phyloP scores from a whole-genome alignment of 2,888 invertebrate genomes.

The Pyrrhia umbra region DNA sequence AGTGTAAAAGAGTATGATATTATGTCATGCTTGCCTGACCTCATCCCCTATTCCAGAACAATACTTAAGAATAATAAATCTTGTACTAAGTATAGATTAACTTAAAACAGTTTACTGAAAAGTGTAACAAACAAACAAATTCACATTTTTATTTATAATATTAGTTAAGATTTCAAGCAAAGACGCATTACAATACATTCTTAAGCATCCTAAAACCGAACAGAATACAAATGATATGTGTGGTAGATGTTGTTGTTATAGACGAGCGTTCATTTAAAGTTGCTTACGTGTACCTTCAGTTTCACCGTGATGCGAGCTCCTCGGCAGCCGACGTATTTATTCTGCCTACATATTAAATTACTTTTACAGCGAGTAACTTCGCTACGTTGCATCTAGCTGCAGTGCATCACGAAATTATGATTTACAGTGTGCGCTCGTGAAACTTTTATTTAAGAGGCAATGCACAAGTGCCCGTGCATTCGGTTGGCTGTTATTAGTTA shows the following conservation, averaged over 20 bases:
- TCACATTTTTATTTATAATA: too few species aligned
- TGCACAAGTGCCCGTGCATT: slow-evolving; percentile 50
- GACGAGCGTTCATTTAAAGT: slow-evolving; percentile 44
- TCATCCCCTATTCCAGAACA: too few species aligned
- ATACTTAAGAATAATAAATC: too few species aligned
- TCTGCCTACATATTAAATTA: slow-evolving; percentile 70
- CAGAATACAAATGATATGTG: slow-evolving; percentile 10
- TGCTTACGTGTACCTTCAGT: slow-evolving; percentile 22
- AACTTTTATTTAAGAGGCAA: slow-evolving; percentile 65
- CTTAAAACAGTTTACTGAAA: too few species aligned
- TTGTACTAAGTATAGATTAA: too few species aligned
- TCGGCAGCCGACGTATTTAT: slow-evolving; percentile 51
- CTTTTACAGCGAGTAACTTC: slow-evolving; percentile 65
- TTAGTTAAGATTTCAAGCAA: too few species aligned
- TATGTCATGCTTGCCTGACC: too few species aligned
- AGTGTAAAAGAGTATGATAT: neutral
- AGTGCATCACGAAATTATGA: slow-evolving; percentile 68
- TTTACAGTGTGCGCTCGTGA: slow-evolving; percentile 63
- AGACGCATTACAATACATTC: too few species aligned
- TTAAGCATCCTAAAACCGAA: neutral
- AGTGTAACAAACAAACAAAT: too few species aligned
- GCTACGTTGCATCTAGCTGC: slow-evolving; percentile 61
- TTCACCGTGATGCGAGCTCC: slow-evolving; percentile 30
- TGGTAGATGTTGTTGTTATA: slow-evolving; percentile 11
- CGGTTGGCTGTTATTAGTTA: slow-evolving; percentile 46